These are phyloP conservation scores for Acanthochromis polyacanthus DNA, from an alignment of 2,113 vertebrate genomes.

Conservation along the genomic window DNA sequence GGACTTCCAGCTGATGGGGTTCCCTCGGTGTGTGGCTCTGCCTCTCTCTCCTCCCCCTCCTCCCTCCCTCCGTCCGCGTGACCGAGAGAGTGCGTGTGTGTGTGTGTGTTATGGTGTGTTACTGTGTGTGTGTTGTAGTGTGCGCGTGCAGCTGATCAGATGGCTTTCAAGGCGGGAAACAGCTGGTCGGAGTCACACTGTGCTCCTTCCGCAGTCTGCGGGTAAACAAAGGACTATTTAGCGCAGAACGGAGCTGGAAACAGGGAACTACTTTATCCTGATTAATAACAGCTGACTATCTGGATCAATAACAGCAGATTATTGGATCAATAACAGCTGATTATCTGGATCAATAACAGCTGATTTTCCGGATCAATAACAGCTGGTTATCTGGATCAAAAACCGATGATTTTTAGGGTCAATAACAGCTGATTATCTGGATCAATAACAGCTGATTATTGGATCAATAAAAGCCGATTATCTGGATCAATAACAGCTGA, in stretches of 20 bases:
- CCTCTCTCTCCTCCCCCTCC: slow-evolving; percentile 70
- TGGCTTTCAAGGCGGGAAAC: slow-evolving; percentile 99
- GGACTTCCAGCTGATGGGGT: slow-evolving; percentile 90
- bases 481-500: no score
- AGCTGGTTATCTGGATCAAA: no score
- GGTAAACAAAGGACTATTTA: slow-evolving; percentile 95
- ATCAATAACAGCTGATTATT: no score
- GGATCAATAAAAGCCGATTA: no score
- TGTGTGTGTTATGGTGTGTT: no score
- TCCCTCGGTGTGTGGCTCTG: slow-evolving; percentile 86
- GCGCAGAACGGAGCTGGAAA: slow-evolving; percentile 25
- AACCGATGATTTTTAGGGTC: no score
- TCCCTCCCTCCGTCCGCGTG: slow-evolving; percentile 77
- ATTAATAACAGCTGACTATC: no score
- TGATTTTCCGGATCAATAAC: no score
- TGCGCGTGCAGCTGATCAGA: slow-evolving; percentile 92
- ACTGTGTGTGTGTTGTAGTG: slow-evolving; percentile 80
- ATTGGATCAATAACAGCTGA: no score
- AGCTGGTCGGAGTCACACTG: slow-evolving; percentile 95
- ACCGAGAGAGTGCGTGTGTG: slow-evolving; percentile 81
- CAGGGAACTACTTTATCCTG: no score
- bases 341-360: no score
- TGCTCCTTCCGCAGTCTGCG: slow-evolving; percentile 91
- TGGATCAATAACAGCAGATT: neutral
- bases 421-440: no score